A percentile compares a stretch with the other conserved stretches of the same genome.
phyloP scores from a whole-genome alignment of 2,113 vertebrate genomes.

The Carassius auratus region DNA sequence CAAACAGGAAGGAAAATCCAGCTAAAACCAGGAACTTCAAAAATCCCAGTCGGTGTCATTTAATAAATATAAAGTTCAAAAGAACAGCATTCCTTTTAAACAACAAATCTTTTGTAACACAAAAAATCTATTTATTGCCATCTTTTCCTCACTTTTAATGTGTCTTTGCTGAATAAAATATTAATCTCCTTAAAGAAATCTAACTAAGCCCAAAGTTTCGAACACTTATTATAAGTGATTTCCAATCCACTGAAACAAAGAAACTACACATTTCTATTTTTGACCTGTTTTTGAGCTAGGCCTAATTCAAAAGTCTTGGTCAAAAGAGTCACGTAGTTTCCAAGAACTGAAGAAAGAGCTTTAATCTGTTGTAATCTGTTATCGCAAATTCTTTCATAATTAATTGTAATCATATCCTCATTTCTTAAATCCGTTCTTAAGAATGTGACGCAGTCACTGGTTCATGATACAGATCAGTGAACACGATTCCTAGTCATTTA shows the following conservation, averaged over 20 bases:
- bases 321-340: neutral
- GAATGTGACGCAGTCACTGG: too few relatives aligned
- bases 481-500: neutral
- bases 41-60: neutral
- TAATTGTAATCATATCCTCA: neutral
- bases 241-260: constrained; percentile 1
- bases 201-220: too few relatives aligned
- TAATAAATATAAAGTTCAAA: too few relatives aligned
- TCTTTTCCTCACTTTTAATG: too few relatives aligned
- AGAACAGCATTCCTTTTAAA: too few relatives aligned
- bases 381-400: neutral
- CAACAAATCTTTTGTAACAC: too few relatives aligned
- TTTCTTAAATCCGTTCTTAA: neutral
- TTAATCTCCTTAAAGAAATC: too few relatives aligned
- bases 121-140: too few relatives aligned
- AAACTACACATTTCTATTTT: neutral
- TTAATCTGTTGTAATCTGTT: constrained; percentile 8
- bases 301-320: too few relatives aligned
- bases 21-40: neutral
- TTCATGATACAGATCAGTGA: too few relatives aligned
- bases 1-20: neutral
- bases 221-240: too few relatives aligned
- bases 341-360: neutral
- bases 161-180: too few relatives aligned
- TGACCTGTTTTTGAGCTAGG: neutral